Conservation (phyloP, 2,888 invertebrate species). For the Physocephala rufipes region DNA sequence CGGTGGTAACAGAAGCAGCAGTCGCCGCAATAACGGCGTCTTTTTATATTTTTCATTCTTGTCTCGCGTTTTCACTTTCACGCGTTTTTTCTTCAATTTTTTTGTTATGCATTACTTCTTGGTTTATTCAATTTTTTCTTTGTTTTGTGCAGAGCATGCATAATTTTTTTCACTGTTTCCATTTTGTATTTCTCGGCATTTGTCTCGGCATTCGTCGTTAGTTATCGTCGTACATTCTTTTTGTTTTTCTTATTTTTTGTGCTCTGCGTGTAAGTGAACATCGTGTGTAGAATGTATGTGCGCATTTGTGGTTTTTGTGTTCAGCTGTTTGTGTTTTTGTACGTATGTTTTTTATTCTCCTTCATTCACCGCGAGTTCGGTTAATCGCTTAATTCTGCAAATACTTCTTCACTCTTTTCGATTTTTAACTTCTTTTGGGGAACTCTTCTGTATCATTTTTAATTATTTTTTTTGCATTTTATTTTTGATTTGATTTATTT, state of each 20-base stretch:
- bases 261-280: background rate
- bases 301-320: background rate
- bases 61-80: constrained; percentile 32
- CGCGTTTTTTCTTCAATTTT: constrained; percentile 21
- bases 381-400: constrained; percentile 26
- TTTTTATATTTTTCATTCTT: constrained; percentile 38
- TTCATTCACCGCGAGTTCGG: constrained; percentile 3
- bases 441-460: background rate
- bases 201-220: constrained; percentile 26
- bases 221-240: constrained; percentile 12
- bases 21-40: background rate
- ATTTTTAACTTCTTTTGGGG: background rate
- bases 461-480: background rate
- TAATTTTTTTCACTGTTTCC: background rate
- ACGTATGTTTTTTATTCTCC: background rate
- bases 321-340: background rate
- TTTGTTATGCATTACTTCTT: background rate
- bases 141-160: constrained; percentile 16
- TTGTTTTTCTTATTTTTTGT: too few relatives aligned
- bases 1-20: constrained; percentile 1
- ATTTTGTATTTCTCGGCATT: constrained; percentile 20
- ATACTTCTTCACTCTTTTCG: too few relatives aligned
- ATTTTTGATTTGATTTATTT: background rate
- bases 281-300: background rate
- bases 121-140: background rate